Evolutionary conservation across 1,140 invertebrate species (phyloP), one percentile per base, ranked within the genome.

Genomic region (Phymorhynchus buccinoides): DNA sequence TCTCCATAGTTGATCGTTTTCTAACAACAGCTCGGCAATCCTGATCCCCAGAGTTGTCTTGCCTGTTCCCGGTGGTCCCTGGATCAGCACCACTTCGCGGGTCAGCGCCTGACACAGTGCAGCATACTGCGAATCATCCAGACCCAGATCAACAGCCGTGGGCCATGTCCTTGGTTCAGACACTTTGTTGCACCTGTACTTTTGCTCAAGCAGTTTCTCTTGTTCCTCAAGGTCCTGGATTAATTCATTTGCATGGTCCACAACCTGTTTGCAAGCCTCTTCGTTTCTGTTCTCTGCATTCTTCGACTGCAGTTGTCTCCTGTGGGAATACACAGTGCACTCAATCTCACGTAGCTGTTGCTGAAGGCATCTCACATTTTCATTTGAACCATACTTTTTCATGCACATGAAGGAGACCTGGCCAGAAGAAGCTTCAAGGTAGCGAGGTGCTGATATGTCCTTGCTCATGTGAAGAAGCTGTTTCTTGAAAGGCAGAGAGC

Each of bases 21-120:
- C 62, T 4, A 93, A 81, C 1, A 94, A 79, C 42, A 89, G 62
- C 78, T 93, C 78, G 0, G 91, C 89, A 12, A 94, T 89, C 86
- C 92, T 91, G 68, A 93, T 84, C 16, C 91, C 92, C 78, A 93
- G 86, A 75, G 86, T 89, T 81, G 91, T 89, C 88, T 92, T 90
- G 44, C 92, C 91, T 18, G 91, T 92, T 30, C 90, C 92, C 44
- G 89, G 91, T n/a, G 89, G 94, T 68, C 89, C 95, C 94, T 97
- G 97, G 86, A 97, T 97, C 3, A 97, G 92, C 1, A 95, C 91
- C 32, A 95, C 73, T 86, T 94, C 92, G 68, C 90, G 92, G 22
- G 90, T 93, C 4, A 95, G 87, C 16, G 93, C 93, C 22, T 86
- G 84, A 44, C 90, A 84, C 30, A 95, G 86, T 7, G 95, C 94